phyloP scores from a whole-genome alignment of 2,797 vertebrate genomes.

The Argya squamiceps region DNA sequence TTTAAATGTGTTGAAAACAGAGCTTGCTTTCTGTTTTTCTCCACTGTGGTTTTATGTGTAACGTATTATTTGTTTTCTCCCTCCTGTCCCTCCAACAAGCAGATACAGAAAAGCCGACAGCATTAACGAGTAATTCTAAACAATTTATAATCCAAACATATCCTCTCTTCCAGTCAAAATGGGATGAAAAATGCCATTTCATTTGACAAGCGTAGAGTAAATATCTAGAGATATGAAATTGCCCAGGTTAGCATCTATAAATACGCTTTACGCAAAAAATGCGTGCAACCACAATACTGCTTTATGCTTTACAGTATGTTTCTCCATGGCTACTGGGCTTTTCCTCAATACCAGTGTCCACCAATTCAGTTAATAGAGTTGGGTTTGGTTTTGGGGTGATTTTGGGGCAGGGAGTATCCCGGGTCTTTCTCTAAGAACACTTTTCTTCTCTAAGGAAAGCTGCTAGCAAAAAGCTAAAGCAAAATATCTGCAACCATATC shows the following conservation, averaged over 20 bases:
- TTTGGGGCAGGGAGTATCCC: fast-evolving
- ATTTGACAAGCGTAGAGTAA: slow-evolving; percentile 31
- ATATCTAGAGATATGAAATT: slow-evolving; percentile 8
- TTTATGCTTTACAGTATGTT: neutral
- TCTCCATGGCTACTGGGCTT: neutral
- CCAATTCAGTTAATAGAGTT: neutral
- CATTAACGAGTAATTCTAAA: slow-evolving; percentile 47
- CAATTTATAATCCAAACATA: slow-evolving; percentile 43
- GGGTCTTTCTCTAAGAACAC: neutral
- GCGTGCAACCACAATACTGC: neutral
- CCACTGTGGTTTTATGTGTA: neutral
- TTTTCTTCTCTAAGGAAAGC: neutral
- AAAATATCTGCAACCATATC: neutral
- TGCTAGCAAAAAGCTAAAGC: neutral
- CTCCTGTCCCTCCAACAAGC: slow-evolving; percentile 3
- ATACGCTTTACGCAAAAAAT: neutral
- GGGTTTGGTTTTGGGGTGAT: neutral
- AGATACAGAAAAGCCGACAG: neutral
- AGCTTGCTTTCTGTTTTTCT: slow-evolving; percentile 25
- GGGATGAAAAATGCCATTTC: slow-evolving; percentile 36
- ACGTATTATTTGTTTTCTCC: neutral
- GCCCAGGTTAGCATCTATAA: neutral
- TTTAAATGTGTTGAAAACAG: slow-evolving; percentile 46
- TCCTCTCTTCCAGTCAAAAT: slow-evolving; percentile 24
- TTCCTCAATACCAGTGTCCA: neutral